Conservation (phyloP, 53 echinoderm and acorn worm species). For the Holothuria leucospilota region DNA sequence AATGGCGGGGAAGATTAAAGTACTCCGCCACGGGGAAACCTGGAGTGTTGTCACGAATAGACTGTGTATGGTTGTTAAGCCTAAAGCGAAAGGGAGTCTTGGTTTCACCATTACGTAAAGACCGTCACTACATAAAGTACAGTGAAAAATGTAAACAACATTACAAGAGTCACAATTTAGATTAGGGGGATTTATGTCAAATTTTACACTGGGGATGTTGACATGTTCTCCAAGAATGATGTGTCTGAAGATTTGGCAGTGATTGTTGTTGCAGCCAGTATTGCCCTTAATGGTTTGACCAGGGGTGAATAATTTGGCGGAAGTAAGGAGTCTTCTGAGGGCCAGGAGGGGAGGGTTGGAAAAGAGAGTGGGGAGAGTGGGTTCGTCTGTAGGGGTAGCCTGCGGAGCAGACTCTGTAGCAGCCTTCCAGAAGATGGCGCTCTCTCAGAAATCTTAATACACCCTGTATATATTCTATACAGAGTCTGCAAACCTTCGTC, state of each 20-base stretch:
- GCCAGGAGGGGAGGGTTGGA: not conserved
- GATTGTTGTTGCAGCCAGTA: not conserved
- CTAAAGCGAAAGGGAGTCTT: not conserved
- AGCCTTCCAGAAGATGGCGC: too few relatives aligned
- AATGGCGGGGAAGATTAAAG: not conserved
- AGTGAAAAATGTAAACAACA: not conserved
- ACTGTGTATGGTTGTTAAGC: not conserved
- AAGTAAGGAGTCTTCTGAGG: not conserved
- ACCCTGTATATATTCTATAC: too few relatives aligned
- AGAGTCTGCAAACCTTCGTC: too few relatives aligned
- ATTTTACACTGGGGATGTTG: not conserved
- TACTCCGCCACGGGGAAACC: constrained; percentile 1
- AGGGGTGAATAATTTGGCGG: not conserved
- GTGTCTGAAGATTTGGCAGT: not conserved
- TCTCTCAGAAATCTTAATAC: too few relatives aligned
- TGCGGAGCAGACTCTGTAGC: too few relatives aligned
- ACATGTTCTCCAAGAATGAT: not conserved
- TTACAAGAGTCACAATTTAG: not conserved
- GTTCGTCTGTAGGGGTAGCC: too few relatives aligned
- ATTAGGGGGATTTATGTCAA: not conserved
- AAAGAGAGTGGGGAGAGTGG: too few relatives aligned
- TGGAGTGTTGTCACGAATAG: not conserved
- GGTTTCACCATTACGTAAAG: not conserved
- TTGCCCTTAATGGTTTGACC: not conserved
- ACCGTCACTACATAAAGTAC: not conserved